phyloP scores from a whole-genome alignment of 2,888 invertebrate genomes.

The Ophion ellenae region DNA sequence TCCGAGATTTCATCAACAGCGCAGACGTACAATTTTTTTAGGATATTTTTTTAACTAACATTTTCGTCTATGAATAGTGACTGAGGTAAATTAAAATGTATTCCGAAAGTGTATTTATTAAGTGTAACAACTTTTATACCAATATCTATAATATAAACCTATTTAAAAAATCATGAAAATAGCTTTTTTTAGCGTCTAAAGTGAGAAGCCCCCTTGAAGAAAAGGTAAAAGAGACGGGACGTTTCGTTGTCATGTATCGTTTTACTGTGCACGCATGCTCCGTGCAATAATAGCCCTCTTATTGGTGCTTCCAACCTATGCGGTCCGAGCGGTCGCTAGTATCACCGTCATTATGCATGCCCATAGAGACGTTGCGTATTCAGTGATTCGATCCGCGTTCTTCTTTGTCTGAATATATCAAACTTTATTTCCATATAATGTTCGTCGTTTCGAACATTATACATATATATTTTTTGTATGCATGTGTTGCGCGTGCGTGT shows the following conservation, averaged over 20 bases:
- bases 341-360: constrained; percentile 34
- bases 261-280: background rate
- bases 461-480: background rate
- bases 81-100: too few relatives aligned
- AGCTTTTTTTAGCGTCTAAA: too few relatives aligned
- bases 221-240: too few relatives aligned
- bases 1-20: too few relatives aligned
- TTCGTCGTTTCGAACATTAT: constrained; percentile 11
- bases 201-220: too few relatives aligned
- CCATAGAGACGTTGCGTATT: constrained; percentile 39
- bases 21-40: too few relatives aligned
- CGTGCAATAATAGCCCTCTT: background rate
- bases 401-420: constrained; percentile 18
- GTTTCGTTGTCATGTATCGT: background rate
- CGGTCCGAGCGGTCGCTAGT: background rate
- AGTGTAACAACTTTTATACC: too few relatives aligned
- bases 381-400: constrained; percentile 38
- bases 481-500: background rate
- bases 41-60: too few relatives aligned
- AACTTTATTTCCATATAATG: constrained; percentile 46
- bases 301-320: background rate
- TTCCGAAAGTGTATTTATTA: too few relatives aligned
- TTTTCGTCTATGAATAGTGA: too few relatives aligned
- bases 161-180: too few relatives aligned
- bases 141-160: too few relatives aligned